Conservation (phyloP, 2,113 vertebrate species). For the Cochlearius cochlearius region DNA sequence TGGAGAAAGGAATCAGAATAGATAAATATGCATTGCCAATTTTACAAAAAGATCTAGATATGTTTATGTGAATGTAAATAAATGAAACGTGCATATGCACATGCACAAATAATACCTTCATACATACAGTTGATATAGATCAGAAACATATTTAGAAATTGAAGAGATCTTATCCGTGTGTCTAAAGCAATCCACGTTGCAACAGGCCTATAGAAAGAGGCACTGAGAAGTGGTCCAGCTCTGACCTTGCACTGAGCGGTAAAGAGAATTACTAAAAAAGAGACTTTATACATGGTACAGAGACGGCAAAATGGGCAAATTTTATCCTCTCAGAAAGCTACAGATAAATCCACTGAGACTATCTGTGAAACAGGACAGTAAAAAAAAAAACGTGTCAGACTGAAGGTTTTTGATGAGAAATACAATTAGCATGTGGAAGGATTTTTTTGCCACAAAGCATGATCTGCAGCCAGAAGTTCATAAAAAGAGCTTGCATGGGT, state of each 20-base stretch:
- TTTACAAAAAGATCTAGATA: neutral
- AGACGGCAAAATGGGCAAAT: neutral
- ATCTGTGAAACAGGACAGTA: neutral
- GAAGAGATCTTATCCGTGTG: neutral
- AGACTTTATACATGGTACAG: neutral
- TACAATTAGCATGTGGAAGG: neutral
- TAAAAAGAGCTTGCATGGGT: neutral
- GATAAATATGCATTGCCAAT: neutral
- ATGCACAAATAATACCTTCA: neutral
- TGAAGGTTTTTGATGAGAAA: neutral
- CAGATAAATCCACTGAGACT: neutral
- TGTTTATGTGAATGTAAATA: neutral
- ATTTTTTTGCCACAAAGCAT: neutral
- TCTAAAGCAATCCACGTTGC: neutral
- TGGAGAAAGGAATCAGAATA: neutral
- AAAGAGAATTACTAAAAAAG: neutral
- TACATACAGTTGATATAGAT: neutral
- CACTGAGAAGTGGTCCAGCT: neutral
- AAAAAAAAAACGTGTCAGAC: neutral
- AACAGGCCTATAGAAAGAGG: neutral
- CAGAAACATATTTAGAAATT: neutral
- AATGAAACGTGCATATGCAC: neutral
- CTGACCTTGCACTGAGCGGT: neutral
- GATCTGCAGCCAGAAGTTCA: neutral
- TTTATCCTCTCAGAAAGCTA: neutral